Conservation (phyloP, 1,140 invertebrate species). For the Amyelois transitella region DNA sequence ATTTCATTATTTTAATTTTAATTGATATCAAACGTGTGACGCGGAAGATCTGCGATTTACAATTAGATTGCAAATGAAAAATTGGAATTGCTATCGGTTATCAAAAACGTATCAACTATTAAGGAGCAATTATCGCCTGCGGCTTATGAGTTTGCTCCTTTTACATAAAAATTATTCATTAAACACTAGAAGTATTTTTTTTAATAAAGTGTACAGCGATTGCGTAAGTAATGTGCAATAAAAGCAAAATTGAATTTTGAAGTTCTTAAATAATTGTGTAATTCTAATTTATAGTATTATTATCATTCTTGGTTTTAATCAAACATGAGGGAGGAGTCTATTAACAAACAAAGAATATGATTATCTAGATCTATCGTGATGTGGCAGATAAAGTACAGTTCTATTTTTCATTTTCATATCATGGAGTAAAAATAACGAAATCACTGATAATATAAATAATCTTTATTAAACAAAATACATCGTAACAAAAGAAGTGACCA, state of each 20-base stretch:
- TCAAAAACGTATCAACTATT: slow-evolving; percentile 49
- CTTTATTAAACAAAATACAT: not conserved
- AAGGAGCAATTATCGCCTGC: slow-evolving; percentile 36
- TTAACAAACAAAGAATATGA: too few species aligned
- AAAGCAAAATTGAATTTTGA: too few species aligned
- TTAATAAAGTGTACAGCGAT: not conserved
- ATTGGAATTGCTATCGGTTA: slow-evolving; percentile 39
- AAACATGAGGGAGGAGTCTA: too few species aligned
- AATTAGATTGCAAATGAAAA: slow-evolving; percentile 54
- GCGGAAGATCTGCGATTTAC: slow-evolving; percentile 26
- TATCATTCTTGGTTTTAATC: too few species aligned
- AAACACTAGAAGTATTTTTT: not conserved
- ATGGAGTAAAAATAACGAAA: too few species aligned
- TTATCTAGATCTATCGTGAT: too few species aligned
- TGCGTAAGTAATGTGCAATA: too few species aligned
- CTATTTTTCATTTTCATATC: too few species aligned
- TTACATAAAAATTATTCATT: not conserved
- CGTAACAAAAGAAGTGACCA: not conserved
- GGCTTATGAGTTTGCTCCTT: slow-evolving; percentile 8
- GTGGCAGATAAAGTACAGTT: too few species aligned
- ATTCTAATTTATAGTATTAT: too few species aligned
- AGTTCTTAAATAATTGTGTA: too few species aligned
- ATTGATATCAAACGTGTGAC: slow-evolving; percentile 1
- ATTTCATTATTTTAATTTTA: not conserved
- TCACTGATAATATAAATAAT: not conserved